A percentile compares a stretch with the other conserved stretches of the same genome.
Conservation (phyloP, 2,888 invertebrate species). For the Drymonia ruficornis region DNA sequence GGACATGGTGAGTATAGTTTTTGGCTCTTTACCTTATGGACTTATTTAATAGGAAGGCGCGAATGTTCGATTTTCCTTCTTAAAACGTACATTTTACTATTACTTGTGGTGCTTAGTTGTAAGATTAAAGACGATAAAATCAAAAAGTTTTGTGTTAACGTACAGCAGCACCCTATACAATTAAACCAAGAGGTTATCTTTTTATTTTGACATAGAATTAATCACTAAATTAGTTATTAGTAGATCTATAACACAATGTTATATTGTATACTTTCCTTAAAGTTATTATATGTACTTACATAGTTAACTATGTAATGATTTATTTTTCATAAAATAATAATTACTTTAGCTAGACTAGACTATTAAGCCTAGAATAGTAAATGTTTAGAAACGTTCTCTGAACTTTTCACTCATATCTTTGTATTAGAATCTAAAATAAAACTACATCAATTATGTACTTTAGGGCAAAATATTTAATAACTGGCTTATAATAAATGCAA, state of each 20-base stretch:
- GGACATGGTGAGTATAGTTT: too few species aligned
- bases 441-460: conserved; percentile 17
- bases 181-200: background rate
- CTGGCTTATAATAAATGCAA: conserved; percentile 68
- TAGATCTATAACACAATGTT: background rate
- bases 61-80: too few species aligned
- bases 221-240: background rate
- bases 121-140: background rate
- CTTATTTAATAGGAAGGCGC: background rate
- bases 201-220: background rate
- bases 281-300: background rate
- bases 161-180: background rate
- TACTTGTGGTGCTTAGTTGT: background rate
- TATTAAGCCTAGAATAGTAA: background rate
- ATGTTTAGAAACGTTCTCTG: background rate
- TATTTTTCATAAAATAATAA: background rate
- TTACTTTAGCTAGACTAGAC: background rate
- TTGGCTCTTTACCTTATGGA: too few species aligned
- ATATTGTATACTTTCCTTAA: background rate
- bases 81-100: background rate
- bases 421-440: conserved; percentile 9
- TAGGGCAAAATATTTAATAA: conserved; percentile 52
- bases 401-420: background rate
- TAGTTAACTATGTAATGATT: background rate
- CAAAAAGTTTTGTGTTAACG: background rate